A percentile compares a stretch with the other conserved stretches of the same genome.
Conservation (phyloP, 2,113 vertebrate species). For the Benitochromis conjunctus region DNA sequence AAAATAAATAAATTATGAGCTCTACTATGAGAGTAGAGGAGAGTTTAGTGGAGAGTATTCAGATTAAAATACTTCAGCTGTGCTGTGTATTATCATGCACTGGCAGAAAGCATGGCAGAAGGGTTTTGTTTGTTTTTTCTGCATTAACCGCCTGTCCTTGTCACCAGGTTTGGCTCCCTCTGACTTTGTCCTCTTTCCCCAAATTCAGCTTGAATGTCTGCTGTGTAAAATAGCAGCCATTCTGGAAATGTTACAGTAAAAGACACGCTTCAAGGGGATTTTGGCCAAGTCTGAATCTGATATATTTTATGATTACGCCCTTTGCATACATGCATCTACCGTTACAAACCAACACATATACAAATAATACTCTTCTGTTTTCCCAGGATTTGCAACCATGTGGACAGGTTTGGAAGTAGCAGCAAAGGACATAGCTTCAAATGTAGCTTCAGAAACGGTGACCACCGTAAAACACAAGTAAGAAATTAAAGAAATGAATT, state of each 20-base stretch:
- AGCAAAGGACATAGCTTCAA: conserved; percentile 88
- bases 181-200: neutral
- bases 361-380: neutral
- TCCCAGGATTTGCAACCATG: conserved; percentile 90
- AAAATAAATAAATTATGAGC: neutral
- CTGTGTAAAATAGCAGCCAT: neutral
- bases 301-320: neutral
- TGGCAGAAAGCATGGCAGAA: neutral
- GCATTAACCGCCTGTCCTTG: neutral
- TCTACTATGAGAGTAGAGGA: neutral
- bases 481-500: conserved; percentile 32
- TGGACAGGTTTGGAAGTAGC: conserved; percentile 95
- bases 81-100: neutral
- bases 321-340: neutral
- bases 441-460: conserved; percentile 89
- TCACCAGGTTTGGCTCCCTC: neutral
- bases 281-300: neutral
- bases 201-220: neutral
- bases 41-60: neutral
- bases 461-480: conserved; percentile 93
- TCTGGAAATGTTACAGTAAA: neutral
- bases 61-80: neutral
- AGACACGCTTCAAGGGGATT: neutral
- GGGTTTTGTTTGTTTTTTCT: neutral
- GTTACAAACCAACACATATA: neutral